Evolutionary conservation across 2,888 invertebrate genomes (phyloP).

Genomic region (Limulus polyphemus): DNA sequence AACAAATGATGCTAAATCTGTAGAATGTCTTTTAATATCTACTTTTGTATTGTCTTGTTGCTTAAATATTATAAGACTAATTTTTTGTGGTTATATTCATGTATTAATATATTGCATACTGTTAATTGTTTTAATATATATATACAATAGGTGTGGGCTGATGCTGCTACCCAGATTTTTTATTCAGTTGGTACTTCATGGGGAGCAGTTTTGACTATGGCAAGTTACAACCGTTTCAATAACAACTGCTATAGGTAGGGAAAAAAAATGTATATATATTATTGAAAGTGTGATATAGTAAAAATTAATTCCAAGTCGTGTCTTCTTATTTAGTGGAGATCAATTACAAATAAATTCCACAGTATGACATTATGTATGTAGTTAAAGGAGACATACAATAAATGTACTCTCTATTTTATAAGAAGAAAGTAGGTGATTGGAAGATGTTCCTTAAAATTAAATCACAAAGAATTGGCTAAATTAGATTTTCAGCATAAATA

Average conservation of each 20-base stretch:
- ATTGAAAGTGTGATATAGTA: constrained; percentile 2
- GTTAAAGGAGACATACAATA: too few species aligned
- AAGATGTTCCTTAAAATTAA: too few species aligned
- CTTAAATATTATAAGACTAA: too few species aligned
- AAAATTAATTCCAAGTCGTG: not conserved
- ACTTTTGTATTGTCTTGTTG: too few species aligned
- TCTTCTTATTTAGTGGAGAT: not conserved
- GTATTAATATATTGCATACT: not conserved
- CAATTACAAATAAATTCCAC: too few species aligned
- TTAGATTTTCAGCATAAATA: too few species aligned
- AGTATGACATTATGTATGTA: too few species aligned
- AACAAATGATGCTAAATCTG: too few species aligned
- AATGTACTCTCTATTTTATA: too few species aligned
- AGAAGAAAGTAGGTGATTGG: too few species aligned
- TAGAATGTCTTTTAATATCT: too few species aligned
- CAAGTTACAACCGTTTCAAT: constrained; percentile 93
- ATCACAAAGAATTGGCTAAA: too few species aligned
- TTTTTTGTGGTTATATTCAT: not conserved
- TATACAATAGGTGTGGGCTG: constrained; percentile 78
- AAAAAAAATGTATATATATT: constrained; percentile 11
- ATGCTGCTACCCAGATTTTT: constrained; percentile 63
- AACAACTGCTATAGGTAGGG: constrained; percentile 92
- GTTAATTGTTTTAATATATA: not conserved
- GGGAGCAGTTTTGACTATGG: constrained; percentile 89
- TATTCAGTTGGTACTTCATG: constrained; percentile 44